Conservation (phyloP, 2,797 vertebrate genomes). For the Sebastes elongatus region DNA sequence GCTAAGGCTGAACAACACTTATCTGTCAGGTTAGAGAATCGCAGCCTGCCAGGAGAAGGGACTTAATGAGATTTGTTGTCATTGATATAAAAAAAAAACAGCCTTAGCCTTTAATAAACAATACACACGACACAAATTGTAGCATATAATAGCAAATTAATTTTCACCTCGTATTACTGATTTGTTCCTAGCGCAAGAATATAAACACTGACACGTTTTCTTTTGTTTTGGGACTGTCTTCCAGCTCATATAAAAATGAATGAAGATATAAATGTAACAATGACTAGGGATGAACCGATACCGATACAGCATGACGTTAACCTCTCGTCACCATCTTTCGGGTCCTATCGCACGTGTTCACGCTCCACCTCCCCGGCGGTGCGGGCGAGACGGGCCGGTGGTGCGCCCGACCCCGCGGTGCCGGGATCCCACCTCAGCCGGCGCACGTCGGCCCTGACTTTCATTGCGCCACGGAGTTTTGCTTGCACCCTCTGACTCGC, state of each 20-base stretch:
- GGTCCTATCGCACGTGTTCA: no score
- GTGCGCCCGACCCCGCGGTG: no score
- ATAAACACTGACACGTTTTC: background rate
- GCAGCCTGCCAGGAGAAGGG: slow-evolving; percentile 38
- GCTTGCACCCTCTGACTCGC: no score
- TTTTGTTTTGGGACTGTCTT: background rate
- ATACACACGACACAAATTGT: background rate
- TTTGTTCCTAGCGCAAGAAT: background rate
- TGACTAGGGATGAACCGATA: no score
- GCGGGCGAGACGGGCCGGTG: no score
- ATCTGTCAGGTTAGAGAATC: slow-evolving; percentile 64
- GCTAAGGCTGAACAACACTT: slow-evolving; percentile 48
- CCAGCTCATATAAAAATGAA: background rate
- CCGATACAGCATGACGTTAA: no score
- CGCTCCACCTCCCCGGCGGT: no score
- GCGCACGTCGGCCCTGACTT: no score
- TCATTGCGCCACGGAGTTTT: no score
- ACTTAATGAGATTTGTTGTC: background rate
- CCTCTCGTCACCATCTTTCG: no score
- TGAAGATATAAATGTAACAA: background rate
- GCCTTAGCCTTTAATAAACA: background rate
- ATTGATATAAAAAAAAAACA: background rate
- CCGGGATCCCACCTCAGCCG: no score
- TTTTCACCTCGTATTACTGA: background rate
- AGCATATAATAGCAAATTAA: background rate